A percentile compares a stretch with the other conserved stretches of the same genome.
phyloP scores from a whole-genome alignment of 2,113 vertebrate genomes.

The Rhineura floridana region DNA sequence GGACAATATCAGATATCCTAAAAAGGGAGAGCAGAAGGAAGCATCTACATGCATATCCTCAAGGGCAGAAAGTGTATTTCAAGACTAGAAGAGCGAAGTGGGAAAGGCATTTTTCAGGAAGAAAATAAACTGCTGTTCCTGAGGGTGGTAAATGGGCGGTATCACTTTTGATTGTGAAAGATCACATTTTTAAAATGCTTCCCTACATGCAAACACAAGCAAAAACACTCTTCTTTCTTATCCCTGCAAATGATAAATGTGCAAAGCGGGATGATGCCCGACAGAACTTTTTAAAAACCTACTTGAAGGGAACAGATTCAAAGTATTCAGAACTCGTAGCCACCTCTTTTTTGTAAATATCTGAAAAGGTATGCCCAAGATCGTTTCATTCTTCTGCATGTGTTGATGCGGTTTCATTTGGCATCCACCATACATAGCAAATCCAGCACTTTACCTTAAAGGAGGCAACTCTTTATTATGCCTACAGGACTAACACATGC shows the following conservation, averaged over 20 bases:
- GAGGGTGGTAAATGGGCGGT: too few relatives aligned
- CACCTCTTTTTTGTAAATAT: neutral
- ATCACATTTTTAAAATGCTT: neutral
- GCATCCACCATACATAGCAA: neutral
- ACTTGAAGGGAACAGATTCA: neutral
- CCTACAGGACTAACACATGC: neutral
- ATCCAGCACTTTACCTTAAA: neutral
- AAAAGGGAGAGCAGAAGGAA: neutral
- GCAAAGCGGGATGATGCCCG: neutral
- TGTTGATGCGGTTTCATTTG: neutral
- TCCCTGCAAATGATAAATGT: neutral
- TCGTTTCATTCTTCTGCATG: neutral
- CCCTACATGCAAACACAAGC: neutral
- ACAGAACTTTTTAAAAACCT: neutral
- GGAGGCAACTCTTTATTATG: neutral
- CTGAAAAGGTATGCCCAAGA: neutral
- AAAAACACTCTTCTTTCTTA: neutral
- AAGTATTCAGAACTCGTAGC: neutral
- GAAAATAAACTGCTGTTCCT: neutral
- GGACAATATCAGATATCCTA: neutral
- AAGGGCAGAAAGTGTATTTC: neutral
- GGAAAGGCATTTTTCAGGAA: neutral
- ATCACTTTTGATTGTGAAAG: neutral
- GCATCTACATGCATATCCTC: neutral
- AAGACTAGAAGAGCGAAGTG: neutral